Evolutionary conservation across 2,797 vertebrate species (phyloP).

Genomic region (Silurus lanzhouensis): DNA sequence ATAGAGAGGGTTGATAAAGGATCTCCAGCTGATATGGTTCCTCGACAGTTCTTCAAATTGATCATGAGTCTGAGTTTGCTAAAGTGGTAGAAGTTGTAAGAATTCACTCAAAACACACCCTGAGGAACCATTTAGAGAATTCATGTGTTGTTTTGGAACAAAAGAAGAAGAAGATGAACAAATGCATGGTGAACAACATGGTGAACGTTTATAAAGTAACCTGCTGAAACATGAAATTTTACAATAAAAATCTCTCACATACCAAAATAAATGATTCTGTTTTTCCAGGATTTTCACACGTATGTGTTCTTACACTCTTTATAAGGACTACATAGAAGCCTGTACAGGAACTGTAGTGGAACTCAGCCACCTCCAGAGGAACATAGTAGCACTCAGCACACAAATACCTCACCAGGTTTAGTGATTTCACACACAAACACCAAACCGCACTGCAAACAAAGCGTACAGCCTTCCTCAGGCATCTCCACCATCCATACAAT

Average conservation of each 20-base stretch:
- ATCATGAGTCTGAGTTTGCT: neutral
- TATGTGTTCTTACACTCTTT: neutral
- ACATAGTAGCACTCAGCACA: constrained; percentile 11
- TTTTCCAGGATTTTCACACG: neutral
- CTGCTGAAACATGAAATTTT: neutral
- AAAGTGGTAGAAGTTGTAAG: neutral
- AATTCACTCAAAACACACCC: neutral
- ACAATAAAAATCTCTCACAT: no score
- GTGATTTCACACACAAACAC: constrained; percentile 19
- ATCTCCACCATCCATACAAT: neutral
- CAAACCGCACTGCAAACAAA: neutral
- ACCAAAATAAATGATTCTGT: neutral
- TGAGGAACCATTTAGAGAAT: neutral
- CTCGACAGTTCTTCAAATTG: neutral
- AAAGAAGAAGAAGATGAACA: neutral
- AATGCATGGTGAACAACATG: neutral
- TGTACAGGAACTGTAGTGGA: neutral
- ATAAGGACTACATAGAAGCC: neutral
- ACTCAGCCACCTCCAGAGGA: neutral
- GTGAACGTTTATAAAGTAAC: neutral
- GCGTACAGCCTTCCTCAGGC: neutral
- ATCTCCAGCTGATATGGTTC: neutral
- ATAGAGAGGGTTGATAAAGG: neutral
- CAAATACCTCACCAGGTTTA: constrained; percentile 34
- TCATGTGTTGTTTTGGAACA: neutral